A percentile compares a stretch with the other conserved stretches of the same genome.
Conservation (phyloP, 2,888 invertebrate species). For the Hanleya hanleyi region DNA sequence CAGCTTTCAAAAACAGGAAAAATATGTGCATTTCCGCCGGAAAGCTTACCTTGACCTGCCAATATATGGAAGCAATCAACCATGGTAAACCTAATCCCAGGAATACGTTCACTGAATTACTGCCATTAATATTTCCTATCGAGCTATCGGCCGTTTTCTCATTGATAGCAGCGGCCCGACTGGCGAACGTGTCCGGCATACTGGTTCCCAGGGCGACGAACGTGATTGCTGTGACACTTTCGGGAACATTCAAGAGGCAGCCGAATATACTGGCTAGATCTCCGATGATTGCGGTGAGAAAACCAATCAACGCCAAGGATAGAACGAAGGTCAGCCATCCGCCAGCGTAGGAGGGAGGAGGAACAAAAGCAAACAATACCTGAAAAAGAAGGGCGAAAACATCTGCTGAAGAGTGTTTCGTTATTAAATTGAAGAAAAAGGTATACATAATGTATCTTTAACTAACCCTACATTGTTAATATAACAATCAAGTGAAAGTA, state of each 20-base stretch:
- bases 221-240: slow-evolving; percentile 75
- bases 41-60: slow-evolving; percentile 55
- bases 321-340: slow-evolving; percentile 79
- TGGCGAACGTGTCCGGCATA: slow-evolving; percentile 79
- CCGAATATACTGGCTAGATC: slow-evolving; percentile 79
- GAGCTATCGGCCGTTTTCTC: slow-evolving; percentile 79
- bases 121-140: slow-evolving; percentile 79
- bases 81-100: slow-evolving; percentile 79
- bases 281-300: slow-evolving; percentile 78
- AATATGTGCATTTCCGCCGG: too few species aligned
- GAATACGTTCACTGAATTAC: slow-evolving; percentile 80
- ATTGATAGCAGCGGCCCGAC: slow-evolving; percentile 76
- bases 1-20: too few species aligned
- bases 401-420: too few species aligned
- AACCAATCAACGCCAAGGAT: slow-evolving; percentile 77
- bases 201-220: slow-evolving; percentile 78
- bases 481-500: too few species aligned
- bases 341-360: slow-evolving; percentile 75
- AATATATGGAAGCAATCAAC: slow-evolving; percentile 77
- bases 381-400: slow-evolving; percentile 41
- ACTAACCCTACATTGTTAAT: too few species aligned
- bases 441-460: too few species aligned
- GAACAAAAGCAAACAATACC: slow-evolving; percentile 76
- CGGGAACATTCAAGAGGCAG: slow-evolving; percentile 77
- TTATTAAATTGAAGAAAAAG: too few species aligned